Evolutionary conservation across 2,113 vertebrate genomes (phyloP), one percentile per base, ranked within the genome.

Genomic region (Colaptes auratus): DNA sequence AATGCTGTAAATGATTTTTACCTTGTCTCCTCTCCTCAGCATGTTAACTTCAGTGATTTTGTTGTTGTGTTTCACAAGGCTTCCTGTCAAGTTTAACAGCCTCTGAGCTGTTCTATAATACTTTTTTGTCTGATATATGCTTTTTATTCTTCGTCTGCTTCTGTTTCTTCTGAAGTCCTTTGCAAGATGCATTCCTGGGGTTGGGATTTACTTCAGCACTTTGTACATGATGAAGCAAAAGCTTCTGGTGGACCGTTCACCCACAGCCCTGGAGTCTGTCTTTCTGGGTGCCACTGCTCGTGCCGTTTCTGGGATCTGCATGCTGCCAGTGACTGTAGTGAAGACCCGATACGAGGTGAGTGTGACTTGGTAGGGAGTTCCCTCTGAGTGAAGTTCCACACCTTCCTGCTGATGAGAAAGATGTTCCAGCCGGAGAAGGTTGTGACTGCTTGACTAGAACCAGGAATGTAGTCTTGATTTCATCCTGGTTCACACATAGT

Each of bases 191-290:
- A 99, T 99, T 96, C 99, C 99, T 6, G 99, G 99, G 0, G 98
- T 99, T 46, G 99, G 99, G 7, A 98, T 99, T 97, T 99, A 99
- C 98, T 99, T 99, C 91, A 99, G 99, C 96, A 98, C 98, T 14
- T 98, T 99, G 90, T 98, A 98, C 94, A 96, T 97, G 21, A 93
- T 98, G 89, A 99, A 99, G 97, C 98, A 99, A 71, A 97, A 97
- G 79, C 97, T 98, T 80, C 96, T 99, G 65, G 92, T 86, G 36
- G 98, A 98, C 65, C 89, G 95, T 18, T 96, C 94, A 28, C 98
- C 98, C 1, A 96, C 97, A 2, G 98, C 99, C 30, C 19, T 98
- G 71, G 98, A 98, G 86, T 98, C 98, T 0, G 95, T 98, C 84
- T 80, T 98, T 55, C 97, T 99, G 96, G 99, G 99, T 5, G 98